Evolutionary conservation across 2,797 vertebrate species (phyloP).

Genomic region (Onychomys torridus): DNA sequence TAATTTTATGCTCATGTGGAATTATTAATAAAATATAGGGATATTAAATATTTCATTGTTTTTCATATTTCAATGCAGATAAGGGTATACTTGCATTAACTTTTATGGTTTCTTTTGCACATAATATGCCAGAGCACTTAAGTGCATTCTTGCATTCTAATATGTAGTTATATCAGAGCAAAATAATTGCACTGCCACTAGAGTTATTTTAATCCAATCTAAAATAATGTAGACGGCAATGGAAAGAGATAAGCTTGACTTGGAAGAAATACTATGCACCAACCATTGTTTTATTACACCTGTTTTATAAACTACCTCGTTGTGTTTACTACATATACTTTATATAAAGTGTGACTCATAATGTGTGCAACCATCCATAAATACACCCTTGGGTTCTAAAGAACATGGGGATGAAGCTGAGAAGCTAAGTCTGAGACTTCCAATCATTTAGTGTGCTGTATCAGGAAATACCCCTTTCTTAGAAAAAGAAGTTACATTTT

Average conservation of each 20-base stretch:
- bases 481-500: neutral
- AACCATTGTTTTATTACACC: neutral
- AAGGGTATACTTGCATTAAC: slow-evolving; percentile 36
- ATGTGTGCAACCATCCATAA: neutral
- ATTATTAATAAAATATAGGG: slow-evolving; percentile 26
- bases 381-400: neutral
- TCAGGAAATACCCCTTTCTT: neutral
- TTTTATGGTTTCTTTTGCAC: slow-evolving; percentile 59
- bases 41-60: slow-evolving; percentile 67
- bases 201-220: slow-evolving; percentile 23
- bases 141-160: slow-evolving; percentile 55
- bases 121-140: slow-evolving; percentile 42
- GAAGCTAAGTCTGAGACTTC: neutral
- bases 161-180: neutral
- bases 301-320: neutral
- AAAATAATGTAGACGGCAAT: neutral
- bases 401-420: neutral
- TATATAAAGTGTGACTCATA: neutral
- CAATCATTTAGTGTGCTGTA: neutral
- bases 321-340: neutral
- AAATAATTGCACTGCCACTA: neutral
- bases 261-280: neutral
- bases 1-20: slow-evolving; percentile 13
- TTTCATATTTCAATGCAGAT: neutral
- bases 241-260: neutral